Evolutionary conservation across 2,888 invertebrate species (phyloP).

Genomic region (Scaptomyza parva): DNA sequence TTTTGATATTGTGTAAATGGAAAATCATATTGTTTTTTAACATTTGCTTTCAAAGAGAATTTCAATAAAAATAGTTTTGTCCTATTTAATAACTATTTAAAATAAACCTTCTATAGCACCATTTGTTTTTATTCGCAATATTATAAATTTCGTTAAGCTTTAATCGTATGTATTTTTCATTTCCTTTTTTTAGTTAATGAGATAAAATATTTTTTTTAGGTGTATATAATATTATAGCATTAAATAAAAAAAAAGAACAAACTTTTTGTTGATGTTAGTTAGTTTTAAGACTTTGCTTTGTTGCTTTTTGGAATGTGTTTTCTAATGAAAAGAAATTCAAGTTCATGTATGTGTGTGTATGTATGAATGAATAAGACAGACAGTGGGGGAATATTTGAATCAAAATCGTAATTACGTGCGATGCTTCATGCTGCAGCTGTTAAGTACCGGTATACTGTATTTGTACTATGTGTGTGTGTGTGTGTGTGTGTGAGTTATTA

Average conservation of each 20-base stretch:
- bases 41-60: conserved; percentile 55
- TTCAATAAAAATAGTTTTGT: conserved; percentile 45
- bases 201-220: conserved; percentile 39
- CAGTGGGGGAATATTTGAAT: conserved; percentile 20
- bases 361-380: conserved; percentile 12
- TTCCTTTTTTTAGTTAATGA: conserved; percentile 13
- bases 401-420: conserved; percentile 33
- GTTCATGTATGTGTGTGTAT: conserved; percentile 13
- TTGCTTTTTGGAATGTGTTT: conserved; percentile 80
- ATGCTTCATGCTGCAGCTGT: conserved; percentile 22
- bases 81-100: conserved; percentile 73
- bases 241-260: conserved; percentile 59
- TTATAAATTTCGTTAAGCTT: conserved; percentile 63
- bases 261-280: conserved; percentile 54
- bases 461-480: conserved; percentile 69
- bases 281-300: conserved; percentile 78
- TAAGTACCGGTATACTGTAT: conserved; percentile 56
- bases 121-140: conserved; percentile 78
- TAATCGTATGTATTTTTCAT: conserved; percentile 44
- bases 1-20: conserved; percentile 59
- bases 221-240: conserved; percentile 21
- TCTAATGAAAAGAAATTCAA: conserved; percentile 66
- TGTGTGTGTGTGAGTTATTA: conserved; percentile 47
- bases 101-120: conserved; percentile 82
- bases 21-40: conserved; percentile 70